Conservation (phyloP, 2,888 invertebrate species). For the Podabrus alpinus region DNA sequence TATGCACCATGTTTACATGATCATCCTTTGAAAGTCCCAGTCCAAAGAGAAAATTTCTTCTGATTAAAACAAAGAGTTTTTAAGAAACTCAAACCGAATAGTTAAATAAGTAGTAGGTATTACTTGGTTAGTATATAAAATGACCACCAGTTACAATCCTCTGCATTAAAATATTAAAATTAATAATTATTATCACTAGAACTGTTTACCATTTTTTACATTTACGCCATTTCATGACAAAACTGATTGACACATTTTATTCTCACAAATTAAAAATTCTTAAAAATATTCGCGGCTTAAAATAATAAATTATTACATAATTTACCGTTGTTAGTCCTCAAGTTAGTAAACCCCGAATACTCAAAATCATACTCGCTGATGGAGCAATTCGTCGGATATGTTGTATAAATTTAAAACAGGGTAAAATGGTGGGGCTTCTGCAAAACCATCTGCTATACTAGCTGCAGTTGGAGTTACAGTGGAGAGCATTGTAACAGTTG, state of each 20-base stretch:
- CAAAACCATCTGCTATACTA: constrained; percentile 32
- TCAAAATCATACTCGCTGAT: constrained; percentile 34
- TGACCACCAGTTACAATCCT: neutral
- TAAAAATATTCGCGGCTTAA: neutral
- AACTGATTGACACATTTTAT: neutral
- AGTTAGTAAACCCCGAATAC: neutral
- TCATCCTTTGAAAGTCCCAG: neutral
- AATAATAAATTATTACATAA: neutral
- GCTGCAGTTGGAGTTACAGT: constrained; percentile 26
- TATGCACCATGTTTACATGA: neutral
- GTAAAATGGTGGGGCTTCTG: constrained; percentile 44
- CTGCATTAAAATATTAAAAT: neutral
- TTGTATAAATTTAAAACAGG: constrained; percentile 51
- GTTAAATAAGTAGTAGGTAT: neutral
- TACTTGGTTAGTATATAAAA: neutral
- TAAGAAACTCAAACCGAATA: neutral
- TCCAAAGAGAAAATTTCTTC: neutral
- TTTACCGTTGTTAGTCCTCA: neutral
- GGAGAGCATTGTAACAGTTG: constrained; percentile 37
- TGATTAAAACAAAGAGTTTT: neutral
- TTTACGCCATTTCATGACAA: neutral
- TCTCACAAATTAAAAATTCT: neutral
- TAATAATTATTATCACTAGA: neutral
- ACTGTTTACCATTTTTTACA: neutral
- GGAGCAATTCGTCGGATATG: constrained; percentile 49